Evolutionary conservation across 2,888 invertebrate species (phyloP).

Genomic region (Amiota communis): DNA sequence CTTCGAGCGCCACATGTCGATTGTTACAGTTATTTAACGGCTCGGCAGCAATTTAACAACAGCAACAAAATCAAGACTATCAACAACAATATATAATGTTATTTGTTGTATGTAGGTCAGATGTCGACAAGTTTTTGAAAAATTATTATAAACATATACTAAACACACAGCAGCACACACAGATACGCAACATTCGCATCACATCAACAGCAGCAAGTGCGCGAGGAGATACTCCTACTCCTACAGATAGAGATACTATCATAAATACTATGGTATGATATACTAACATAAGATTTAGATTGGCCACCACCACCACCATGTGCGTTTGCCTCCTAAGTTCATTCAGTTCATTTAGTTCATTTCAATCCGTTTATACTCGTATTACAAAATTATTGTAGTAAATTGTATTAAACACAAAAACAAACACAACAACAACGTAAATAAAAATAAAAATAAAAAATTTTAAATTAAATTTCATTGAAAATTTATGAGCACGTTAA

Average conservation of each 20-base stretch:
- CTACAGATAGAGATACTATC: conserved; percentile 2
- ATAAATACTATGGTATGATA: too few species aligned
- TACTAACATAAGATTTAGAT: background rate
- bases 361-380: background rate
- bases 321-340: background rate
- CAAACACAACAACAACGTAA: background rate
- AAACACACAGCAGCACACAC: conserved; percentile 1
- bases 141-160: conserved; percentile 15
- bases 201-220: conserved; percentile 18
- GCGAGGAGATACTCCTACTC: background rate
- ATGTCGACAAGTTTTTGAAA: conserved; percentile 22
- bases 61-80: background rate
- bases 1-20: conserved; percentile 13
- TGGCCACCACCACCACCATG: conserved; percentile 1
- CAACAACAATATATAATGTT: too few species aligned
- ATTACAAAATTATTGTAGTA: conserved; percentile 27
- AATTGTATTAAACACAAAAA: conserved; percentile 19
- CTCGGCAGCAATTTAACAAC: background rate
- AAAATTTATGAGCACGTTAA: conserved; percentile 26
- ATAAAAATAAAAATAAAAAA: background rate
- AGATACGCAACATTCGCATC: background rate
- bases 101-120: conserved; percentile 26
- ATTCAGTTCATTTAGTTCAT: too few species aligned
- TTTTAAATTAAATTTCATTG: background rate
- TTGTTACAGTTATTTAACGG: background rate